These are phyloP conservation scores for Nematolebias whitei DNA, from an alignment of 2,113 vertebrate genomes.

Conservation along the genomic window DNA sequence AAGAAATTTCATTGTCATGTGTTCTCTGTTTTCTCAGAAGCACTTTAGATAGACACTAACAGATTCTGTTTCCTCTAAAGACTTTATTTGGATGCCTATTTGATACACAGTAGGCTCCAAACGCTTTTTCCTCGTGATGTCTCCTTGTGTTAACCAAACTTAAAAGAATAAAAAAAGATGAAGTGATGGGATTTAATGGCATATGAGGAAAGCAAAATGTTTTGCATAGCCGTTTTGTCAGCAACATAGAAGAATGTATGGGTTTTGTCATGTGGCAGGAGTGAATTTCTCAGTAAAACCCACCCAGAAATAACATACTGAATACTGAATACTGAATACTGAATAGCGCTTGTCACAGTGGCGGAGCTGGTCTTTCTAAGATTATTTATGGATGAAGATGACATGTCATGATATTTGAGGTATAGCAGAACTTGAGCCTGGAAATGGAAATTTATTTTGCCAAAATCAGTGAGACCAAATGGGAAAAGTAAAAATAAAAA, in stretches of 20 bases:
- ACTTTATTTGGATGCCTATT: neutral
- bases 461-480: too few relatives aligned
- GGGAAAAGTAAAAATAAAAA: neutral
- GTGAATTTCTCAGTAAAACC: constrained; percentile 1
- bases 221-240: constrained; percentile 40
- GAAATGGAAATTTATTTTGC: neutral
- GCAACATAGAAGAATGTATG: constrained; percentile 20
- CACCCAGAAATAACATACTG: neutral
- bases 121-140: constrained; percentile 4
- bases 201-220: constrained; percentile 2
- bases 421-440: neutral
- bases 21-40: neutral
- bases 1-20: neutral
- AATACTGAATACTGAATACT: too few relatives aligned
- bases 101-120: neutral
- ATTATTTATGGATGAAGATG: constrained; percentile 30
- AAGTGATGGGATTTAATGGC: neutral
- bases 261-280: constrained; percentile 22
- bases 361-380: neutral
- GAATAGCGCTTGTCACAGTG: constrained; percentile 7
- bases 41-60: neutral
- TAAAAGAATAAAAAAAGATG: neutral
- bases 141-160: constrained; percentile 5
- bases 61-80: constrained; percentile 13
- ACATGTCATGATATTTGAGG: constrained; percentile 2